Base-by-base conservation (phyloP, 2,888 invertebrate species). In the Arge pagana region DNA sequence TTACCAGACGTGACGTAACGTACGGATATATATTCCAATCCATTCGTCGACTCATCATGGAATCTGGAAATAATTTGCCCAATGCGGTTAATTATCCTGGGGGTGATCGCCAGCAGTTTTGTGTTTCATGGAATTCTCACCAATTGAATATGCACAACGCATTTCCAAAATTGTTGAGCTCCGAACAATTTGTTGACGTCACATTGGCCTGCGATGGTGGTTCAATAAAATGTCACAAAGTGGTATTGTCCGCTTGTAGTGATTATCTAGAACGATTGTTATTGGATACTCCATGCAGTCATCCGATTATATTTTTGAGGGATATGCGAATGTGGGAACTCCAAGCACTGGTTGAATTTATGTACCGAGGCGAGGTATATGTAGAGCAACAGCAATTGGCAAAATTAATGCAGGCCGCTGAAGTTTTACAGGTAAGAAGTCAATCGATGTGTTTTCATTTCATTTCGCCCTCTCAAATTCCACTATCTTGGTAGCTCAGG, bases 141-240 rank as follows among this genome's bases (percentile, higher is more conserved):
- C 89, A 89, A 68, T 85, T 87, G 3, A 90, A 90, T 70, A 82
- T 90, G 77, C 89, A 85, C 70, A 85, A 85, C 61, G 88, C 88
- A 48, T 90, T 90, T 73, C 89, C 89, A 2, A 87, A 87, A 41
- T 80, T 90, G 31, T 82, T 90, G 13, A 84, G 85, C 28, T 87
- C 86, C 6, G 89, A 89, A 72, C 87, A 88, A 74, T 92, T 93
- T 74, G 91, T 92, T 2, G 93, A 93, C 77, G 92, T 92, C 41
- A 93, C 93, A 2, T 77, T 93, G 48, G 92, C 92, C 8, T 92
- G 92, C 70, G 93, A 93, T 76, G 90, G 90, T 0, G 85, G 88
- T 39, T 89, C 90, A 76, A 82, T 90, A 63, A 88, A 91, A 63
- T 93, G 93, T 71, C 93, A 93, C 82, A 90, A 91, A 68, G 83